Base-by-base conservation (phyloP, 2,888 invertebrate species). In the Stramonita haemastoma region DNA sequence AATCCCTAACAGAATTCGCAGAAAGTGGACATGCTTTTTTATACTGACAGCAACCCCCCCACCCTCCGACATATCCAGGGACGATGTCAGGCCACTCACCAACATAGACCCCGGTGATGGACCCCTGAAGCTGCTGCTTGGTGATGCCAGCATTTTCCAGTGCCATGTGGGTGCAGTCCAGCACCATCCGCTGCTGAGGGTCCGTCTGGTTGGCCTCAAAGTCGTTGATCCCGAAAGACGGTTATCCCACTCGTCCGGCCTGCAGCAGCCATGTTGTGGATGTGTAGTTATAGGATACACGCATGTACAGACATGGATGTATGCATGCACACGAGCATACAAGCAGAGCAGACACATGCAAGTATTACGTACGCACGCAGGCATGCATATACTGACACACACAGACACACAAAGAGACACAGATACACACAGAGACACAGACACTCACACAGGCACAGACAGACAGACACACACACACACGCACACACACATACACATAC, bases 111-210 rank as follows among this genome's bases (percentile, higher is more conserved):
- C 90, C 91, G 8, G 90, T 90, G 32, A 89, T 89, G 73, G 90
- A 81, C 5, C 91, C 91, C 26, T 60, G 34, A 6, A 91, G 89
- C 79, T 86, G 66, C 19, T 60, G 32, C 46, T 89, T 81, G 46
- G 90, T 89, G n/a, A 91, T 70, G 22, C 91, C 91, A 11, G 90
- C 91, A 70, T 90, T 88, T 83, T 91, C 90, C 86, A 91, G 73
- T 11, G 91, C 91, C 91, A 91, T 91, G 90, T 81, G 77, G 60
- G 89, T 89, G 89, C 93, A 93, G 36, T 94, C 94, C n/a, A 94
- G 88, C 19, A 92, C 91, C 70, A 92, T 91, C 26, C 92, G 89
- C 56, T 94, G 94, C 89, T 94, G 94, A n/a, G 93, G 94, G 89
- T 94, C 94, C 89, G 93, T 92, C 87, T 91, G 73, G 0, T 81